Evolutionary conservation across 2,888 invertebrate genomes (phyloP).

Genomic region (Ophion ventricosus): DNA sequence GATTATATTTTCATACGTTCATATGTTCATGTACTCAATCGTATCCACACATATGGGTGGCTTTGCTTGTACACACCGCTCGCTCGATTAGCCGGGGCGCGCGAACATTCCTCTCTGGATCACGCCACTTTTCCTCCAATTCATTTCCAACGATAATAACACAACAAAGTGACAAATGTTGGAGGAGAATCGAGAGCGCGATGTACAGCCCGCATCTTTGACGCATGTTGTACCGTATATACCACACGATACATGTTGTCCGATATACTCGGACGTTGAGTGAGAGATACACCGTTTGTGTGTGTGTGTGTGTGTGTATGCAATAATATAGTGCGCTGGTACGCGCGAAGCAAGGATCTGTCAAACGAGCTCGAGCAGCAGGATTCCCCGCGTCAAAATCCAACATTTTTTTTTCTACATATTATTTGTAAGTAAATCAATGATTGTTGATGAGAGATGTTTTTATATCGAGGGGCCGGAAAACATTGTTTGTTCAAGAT

Average conservation of each 20-base stretch:
- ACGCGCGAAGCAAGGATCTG: not conserved
- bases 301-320: not conserved
- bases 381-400: not conserved
- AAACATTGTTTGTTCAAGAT: too few species aligned
- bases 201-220: not conserved
- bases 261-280: not conserved
- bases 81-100: not conserved
- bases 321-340: not conserved
- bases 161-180: not conserved
- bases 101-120: not conserved
- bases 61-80: not conserved
- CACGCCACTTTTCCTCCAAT: not conserved
- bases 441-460: not conserved
- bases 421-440: not conserved
- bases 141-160: not conserved
- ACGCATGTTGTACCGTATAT: not conserved
- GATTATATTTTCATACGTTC: not conserved
- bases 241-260: not conserved
- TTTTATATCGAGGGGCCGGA: not conserved
- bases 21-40: not conserved
- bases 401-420: not conserved
- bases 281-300: not conserved
- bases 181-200: not conserved
- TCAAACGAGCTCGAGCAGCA: not conserved
- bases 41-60: not conserved